These are phyloP conservation scores for Heloderma charlesbogerti DNA, from an alignment of 2,113 vertebrate genomes.

Conservation along the genomic window DNA sequence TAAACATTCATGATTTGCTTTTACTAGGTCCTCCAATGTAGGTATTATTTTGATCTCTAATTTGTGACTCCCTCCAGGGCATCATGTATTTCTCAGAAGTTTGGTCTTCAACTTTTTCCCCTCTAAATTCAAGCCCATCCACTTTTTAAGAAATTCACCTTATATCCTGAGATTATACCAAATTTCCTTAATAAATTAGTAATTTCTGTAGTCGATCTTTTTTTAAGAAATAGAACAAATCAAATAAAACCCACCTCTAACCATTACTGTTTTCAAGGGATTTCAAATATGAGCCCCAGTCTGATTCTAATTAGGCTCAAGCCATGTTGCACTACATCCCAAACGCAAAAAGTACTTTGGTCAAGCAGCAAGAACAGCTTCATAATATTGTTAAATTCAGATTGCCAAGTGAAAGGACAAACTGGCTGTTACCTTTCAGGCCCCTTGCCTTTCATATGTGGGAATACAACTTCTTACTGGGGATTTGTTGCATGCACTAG, in stretches of 20 bases:
- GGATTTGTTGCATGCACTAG: background rate
- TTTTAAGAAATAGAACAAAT: background rate
- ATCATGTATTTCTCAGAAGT: too few species aligned
- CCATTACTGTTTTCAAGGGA: background rate
- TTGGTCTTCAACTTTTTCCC: too few species aligned
- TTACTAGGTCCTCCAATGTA: too few species aligned
- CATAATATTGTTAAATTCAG: background rate
- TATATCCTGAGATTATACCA: too few species aligned
- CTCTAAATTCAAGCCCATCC: too few species aligned
- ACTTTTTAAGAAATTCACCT: too few species aligned
- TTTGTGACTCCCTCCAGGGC: too few species aligned
- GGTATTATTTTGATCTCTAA: too few species aligned
- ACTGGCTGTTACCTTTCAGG: background rate
- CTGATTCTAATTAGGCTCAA: background rate
- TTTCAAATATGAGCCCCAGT: background rate
- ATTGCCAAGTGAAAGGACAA: background rate
- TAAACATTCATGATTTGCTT: too few species aligned
- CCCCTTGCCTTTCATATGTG: background rate
- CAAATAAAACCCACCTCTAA: background rate
- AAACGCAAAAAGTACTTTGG: background rate
- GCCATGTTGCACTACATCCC: background rate
- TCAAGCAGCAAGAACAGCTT: background rate
- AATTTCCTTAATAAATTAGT: too few species aligned
- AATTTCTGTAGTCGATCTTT: background rate
- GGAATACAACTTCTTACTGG: background rate